Evolutionary conservation across 1,140 invertebrate species (phyloP), one percentile per base, ranked within the genome.

Genomic region (Eupeodes corollae): DNA sequence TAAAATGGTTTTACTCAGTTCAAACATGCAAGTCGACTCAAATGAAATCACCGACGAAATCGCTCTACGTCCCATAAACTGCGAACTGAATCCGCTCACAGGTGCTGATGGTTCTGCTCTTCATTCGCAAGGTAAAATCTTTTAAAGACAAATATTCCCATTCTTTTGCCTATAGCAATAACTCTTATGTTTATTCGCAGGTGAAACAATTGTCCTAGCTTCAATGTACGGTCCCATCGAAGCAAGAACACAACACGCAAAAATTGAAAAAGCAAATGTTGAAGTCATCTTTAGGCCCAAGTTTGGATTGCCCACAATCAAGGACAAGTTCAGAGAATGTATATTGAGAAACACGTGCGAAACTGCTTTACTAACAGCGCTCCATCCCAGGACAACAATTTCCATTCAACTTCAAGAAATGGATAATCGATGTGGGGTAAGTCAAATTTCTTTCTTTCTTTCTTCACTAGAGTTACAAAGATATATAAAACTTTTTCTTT

Each of bases 171-270:
- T n/a, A n/a, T n/a, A 8, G 21, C 8, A 33, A 35, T 46, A 19
- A 21, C 42, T 33, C 34, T 21, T 32, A 31, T 32, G 42, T 53
- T 50, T 44, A 49, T 40, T 75, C 73, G 56, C 57, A 86, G 88
- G 88, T 34, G 77, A 85, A 48, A 90, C 88, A 26, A 77, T 82
- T 37, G 76, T 86, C 1, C 67, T 88, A 21, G 81, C 79, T 35
- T 82, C 83, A 49, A 75, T 91, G 16, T 86, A 91, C 74, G 91
- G 91, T 0, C 90, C 91, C 1, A 68, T 83, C 10, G 89, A 93
- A 70, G 79, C 82, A 5, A 88, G 81, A 67, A 69, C 78, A 42
- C 76, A 80, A 41, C 90, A 84, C 70, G 79, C 89, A 54, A 74
- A 81, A 45, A 79, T 86, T 45, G 86, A 91, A 48, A 86, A 81